Evolutionary conservation across 2,888 invertebrate genomes (phyloP).

Genomic region (Pristionchus exspectatus): DNA sequence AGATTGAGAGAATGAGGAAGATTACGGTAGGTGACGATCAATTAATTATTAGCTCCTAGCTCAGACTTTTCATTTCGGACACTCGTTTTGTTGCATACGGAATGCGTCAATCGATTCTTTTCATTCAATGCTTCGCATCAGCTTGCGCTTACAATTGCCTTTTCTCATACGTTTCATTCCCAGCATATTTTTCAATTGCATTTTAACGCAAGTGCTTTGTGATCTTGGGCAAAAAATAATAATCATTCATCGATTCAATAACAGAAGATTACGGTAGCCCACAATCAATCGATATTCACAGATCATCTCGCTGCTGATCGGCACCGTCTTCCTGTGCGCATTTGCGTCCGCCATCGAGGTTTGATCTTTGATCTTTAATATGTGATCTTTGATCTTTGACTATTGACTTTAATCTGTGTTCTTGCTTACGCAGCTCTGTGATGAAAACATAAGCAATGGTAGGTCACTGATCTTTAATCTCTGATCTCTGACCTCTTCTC

Average conservation of each 20-base stretch:
- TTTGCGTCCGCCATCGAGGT: constrained; percentile 53
- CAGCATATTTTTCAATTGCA: neutral
- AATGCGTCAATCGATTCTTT: too few species aligned
- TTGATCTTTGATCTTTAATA: neutral
- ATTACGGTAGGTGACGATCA: constrained; percentile 25
- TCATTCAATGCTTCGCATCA: too few species aligned
- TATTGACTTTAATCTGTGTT: too few species aligned
- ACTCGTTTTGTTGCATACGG: too few species aligned
- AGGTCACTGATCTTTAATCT: neutral
- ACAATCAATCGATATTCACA: neutral
- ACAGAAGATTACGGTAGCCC: neutral
- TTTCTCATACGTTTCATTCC: neutral
- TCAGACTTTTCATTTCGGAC: too few species aligned
- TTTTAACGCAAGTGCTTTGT: neutral
- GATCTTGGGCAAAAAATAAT: neutral
- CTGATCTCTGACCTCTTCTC: neutral
- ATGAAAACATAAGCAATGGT: too few species aligned
- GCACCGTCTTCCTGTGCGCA: constrained; percentile 13
- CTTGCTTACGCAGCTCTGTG: too few species aligned
- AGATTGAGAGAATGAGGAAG: constrained; percentile 44
- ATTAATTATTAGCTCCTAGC: too few species aligned
- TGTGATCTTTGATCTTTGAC: neutral
- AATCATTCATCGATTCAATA: neutral
- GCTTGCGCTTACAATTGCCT: too few species aligned
- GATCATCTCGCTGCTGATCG: neutral